These are phyloP conservation scores for Diadumene lineata DNA, from an alignment of 92 coral and sea anemone genomes.

Conservation along the genomic window DNA sequence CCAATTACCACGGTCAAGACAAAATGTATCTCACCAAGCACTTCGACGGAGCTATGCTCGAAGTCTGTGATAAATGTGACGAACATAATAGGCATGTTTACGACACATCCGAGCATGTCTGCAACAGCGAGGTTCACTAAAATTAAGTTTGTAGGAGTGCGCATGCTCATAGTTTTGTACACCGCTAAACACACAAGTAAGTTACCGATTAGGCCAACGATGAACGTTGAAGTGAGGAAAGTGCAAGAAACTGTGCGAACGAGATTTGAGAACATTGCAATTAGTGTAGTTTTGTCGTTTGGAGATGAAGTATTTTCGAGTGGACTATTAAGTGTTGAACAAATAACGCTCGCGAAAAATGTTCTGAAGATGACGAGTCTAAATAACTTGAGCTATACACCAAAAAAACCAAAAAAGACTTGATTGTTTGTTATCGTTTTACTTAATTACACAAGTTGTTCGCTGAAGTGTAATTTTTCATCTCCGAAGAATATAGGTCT, in stretches of 20 bases:
- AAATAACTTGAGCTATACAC: too few relatives aligned
- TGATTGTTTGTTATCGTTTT: too few relatives aligned
- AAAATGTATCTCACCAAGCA: slow-evolving; percentile 36
- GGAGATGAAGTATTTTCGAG: too few relatives aligned
- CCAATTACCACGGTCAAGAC: slow-evolving; percentile 41
- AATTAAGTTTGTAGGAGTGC: slow-evolving; percentile 45
- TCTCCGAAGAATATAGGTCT: too few relatives aligned
- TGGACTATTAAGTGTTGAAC: too few relatives aligned
- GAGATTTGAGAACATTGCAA: slow-evolving; percentile 9
- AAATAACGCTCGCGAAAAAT: too few relatives aligned
- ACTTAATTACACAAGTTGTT: too few relatives aligned
- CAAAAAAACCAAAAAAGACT: too few relatives aligned
- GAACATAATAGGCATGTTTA: slow-evolving; percentile 47
- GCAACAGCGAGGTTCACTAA: neutral
- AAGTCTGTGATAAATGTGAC: slow-evolving; percentile 26
- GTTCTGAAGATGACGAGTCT: too few relatives aligned
- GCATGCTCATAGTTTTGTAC: slow-evolving; percentile 10
- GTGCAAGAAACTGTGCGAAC: slow-evolving; percentile 21
- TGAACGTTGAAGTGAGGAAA: slow-evolving; percentile 17
- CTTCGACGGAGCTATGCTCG: neutral
- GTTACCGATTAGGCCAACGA: slow-evolving; percentile 42
- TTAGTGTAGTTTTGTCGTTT: too few relatives aligned
- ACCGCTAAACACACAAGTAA: slow-evolving; percentile 42
- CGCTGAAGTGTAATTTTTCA: too few relatives aligned
- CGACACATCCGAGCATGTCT: slow-evolving; percentile 42